Conservation (phyloP, 2,113 vertebrate species). For the Lagenorhynchus albirostris region DNA sequence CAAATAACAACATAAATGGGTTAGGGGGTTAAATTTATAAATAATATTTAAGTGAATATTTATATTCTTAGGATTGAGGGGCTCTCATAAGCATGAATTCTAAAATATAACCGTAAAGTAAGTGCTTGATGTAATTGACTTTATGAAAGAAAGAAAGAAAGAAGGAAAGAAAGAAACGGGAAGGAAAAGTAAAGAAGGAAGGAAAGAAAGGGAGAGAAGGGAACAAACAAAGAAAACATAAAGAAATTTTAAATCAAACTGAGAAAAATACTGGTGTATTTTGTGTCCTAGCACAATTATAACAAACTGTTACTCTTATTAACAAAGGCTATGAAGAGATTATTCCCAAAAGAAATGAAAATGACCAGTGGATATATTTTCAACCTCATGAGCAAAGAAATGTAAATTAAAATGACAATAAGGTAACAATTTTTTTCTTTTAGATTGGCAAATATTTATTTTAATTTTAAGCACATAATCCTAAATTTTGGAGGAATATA, state of each 20-base stretch:
- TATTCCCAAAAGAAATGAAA: neutral
- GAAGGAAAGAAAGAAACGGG: too few species aligned
- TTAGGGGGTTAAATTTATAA: neutral
- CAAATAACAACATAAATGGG: neutral
- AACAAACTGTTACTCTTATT: neutral
- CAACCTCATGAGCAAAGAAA: neutral
- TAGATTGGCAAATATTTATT: neutral
- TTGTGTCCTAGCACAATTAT: neutral
- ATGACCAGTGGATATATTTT: neutral
- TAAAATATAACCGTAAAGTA: neutral
- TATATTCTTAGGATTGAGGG: neutral
- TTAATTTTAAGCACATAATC: neutral
- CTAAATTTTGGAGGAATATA: neutral
- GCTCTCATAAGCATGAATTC: neutral
- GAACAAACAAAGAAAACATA: neutral
- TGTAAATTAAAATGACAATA: neutral
- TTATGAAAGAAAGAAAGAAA: neutral
- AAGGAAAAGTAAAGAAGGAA: neutral
- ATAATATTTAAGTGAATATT: neutral
- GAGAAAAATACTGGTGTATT: neutral
- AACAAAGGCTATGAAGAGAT: neutral
- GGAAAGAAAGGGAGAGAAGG: neutral
- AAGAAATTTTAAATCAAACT: neutral
- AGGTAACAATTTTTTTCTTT: neutral
- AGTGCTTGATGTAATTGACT: neutral